Evolutionary conservation across 2,113 vertebrate species (phyloP), one percentile per base, ranked within the genome.

Genomic region (Anthoscopus minutus): DNA sequence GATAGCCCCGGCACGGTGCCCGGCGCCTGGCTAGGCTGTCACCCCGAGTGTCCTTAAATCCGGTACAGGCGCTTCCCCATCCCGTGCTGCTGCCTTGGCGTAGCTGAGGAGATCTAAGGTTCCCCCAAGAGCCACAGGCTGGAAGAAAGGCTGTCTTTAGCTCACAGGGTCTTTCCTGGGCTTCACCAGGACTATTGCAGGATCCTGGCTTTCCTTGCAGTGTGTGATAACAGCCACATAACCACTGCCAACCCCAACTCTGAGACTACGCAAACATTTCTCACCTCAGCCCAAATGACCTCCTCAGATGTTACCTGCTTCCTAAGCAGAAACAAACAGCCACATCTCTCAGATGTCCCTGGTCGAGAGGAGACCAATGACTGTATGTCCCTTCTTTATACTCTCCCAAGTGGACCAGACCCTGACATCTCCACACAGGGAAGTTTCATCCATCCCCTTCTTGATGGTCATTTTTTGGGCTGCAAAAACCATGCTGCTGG

Each of bases 161-260:
- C 31, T 85, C 23, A 5, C 40, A 57, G 58, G 30, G 28, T 4
- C n/a, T 33, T 35, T 60, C 13, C 13, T 11, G 2, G 0, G 13
- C 44, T 4, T 8, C 23, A 22, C 8, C 51, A 61, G 31, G 14
- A 53, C 30, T 48, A 1, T 37, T 44, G 25, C 69, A 89, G 35
- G 35, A 42, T 54, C 11, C 8, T 22, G 47, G 25, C n/a, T 88
- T 40, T 66, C 35, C 40, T 33, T 35, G 60, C 18, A 7, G 11
- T 4, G 14, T 4, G 3, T 53, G n/a, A 3, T 4, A 33, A 25
- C 11, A 65, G 64, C 50, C 4, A 1, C 21, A 3, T 8, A 21
- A 16, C 14, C 70, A 15, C 54, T 3, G 2, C 51, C 42, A 18
- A 10, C 13, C n/a, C 25, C 71, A 38, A 3, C 30, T 48, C 42